Base-by-base conservation (phyloP, 2,888 invertebrate genomes). In the Ichneumoninae sp. region DNA sequence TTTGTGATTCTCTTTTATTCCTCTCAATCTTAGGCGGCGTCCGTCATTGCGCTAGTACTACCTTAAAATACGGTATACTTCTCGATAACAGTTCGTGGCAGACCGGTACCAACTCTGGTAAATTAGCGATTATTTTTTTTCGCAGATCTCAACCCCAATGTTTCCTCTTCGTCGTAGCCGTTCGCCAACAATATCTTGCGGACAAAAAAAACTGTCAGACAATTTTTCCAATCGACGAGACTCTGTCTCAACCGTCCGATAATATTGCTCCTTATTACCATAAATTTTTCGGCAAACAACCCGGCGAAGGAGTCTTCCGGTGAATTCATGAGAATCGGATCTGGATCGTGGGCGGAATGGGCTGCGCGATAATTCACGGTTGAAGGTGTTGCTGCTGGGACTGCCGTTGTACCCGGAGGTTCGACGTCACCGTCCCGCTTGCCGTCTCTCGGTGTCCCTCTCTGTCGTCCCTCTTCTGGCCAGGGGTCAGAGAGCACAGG, bases 401-500 rank as follows among this genome's bases (percentile, higher is more conserved):
- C 79, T 57, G 83, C 50, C 76, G 62, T 66, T 36, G 62, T 66
- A 62, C 83, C 74, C 77, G 81, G 72, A 74, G 72, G 74, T 69
- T 71, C 70, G 76, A 70, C 76, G 44, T 47, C 74, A 36, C 62
- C 70, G 65, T 76, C 66, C 52, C 47, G 75, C 76, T 66, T 77
- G 33, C 54, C 77, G 50, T 36, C 47, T 44, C 60, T 44, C n/a
- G 50, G 16, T 47, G 6, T 30, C 79, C 70, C 57, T 50, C 57
- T 19, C 60, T 19, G 57, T 40, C 44, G 16, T 60, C 65, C 13
- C 74, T 65, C 60, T 36, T 62, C 70, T 76, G 76, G 75, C 66
- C 80, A 84, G 82, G 80, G 84, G 74, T 82, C 80, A 77, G 78
- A 75, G 81, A 81, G 70, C 83, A 79, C 72, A 72, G 77, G 80